A percentile compares a stretch with the other conserved stretches of the same genome.
Evolutionary conservation across 2,113 vertebrate genomes (phyloP).

Genomic region (Lipotes vexillifer): DNA sequence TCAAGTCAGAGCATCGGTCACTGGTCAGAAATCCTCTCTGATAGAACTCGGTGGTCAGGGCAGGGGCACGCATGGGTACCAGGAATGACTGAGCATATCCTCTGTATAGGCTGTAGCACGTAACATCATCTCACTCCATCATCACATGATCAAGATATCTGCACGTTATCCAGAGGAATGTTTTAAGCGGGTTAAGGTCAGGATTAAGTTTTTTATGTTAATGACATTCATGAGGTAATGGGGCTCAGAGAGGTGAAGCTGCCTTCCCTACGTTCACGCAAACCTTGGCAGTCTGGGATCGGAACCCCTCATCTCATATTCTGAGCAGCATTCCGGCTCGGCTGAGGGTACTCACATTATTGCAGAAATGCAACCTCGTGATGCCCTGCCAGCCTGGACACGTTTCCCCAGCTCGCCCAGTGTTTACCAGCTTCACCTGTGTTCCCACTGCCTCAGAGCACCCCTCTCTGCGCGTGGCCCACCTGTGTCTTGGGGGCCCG

Average conservation of each 20-base stretch:
- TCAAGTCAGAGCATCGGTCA: not conserved
- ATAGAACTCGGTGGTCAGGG: not conserved
- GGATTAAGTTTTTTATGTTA: not conserved
- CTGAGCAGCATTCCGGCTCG: too few species aligned
- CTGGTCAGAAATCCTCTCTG: not conserved
- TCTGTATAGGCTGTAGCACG: fast-evolving
- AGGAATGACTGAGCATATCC: not conserved
- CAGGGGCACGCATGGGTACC: not conserved
- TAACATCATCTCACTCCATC: fast-evolving
- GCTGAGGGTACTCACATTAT: not conserved
- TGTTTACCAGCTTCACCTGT: not conserved
- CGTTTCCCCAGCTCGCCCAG: not conserved
- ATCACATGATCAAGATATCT: not conserved
- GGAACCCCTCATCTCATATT: not conserved
- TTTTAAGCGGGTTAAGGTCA: not conserved
- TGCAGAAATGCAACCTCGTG: not conserved
- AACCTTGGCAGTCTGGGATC: not conserved
- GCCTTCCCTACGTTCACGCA: not conserved
- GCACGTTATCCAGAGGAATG: not conserved
- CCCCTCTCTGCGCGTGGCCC: not conserved
- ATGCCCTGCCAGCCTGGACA: not conserved
- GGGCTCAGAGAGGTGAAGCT: not conserved
- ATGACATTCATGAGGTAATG: not conserved
- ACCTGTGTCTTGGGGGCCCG: not conserved
- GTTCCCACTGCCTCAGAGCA: fast-evolving